Percentiles rank a stretch among this genome's conserved stretches.
These are phyloP conservation scores for Rousettus madagascariensis DNA, from an alignment of 2,797 vertebrate genomes.

Conservation along the genomic window DNA sequence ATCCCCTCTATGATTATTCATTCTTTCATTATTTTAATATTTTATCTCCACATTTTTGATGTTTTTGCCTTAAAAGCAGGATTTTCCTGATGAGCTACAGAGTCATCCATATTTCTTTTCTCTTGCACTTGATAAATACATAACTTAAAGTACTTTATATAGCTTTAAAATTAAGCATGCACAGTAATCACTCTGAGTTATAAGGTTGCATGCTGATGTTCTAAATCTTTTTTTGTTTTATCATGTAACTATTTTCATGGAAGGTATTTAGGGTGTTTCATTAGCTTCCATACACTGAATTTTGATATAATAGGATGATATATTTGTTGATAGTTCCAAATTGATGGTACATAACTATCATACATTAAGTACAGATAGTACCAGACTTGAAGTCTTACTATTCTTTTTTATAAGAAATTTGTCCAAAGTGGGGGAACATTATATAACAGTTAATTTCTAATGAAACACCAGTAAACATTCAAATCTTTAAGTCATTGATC, in stretches of 20 bases:
- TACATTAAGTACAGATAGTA: not conserved
- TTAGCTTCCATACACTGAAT: not conserved
- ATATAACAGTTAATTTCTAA: constrained; percentile 12
- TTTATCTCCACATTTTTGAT: not conserved
- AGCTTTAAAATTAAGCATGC: not conserved
- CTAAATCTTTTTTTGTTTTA: not conserved
- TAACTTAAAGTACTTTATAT: not conserved
- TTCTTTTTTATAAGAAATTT: not conserved
- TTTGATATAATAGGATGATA: not conserved
- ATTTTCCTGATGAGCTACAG: not conserved
- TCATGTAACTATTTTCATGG: not conserved
- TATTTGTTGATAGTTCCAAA: not conserved
- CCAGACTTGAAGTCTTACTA: not conserved
- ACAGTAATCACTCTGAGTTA: not conserved
- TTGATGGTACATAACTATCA: not conserved
- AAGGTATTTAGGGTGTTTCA: not conserved
- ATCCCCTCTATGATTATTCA: not conserved
- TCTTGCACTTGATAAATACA: not conserved
- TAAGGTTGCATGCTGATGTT: not conserved
- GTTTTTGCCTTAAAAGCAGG: constrained; percentile 5
- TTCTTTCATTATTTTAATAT: constrained; percentile 39
- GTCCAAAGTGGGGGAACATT: not conserved
- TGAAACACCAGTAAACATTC: not conserved
- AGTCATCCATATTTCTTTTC: not conserved
- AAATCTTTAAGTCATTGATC: not conserved